Evolutionary conservation across 2,797 vertebrate species (phyloP).

Genomic region (Buceros bicornis): DNA sequence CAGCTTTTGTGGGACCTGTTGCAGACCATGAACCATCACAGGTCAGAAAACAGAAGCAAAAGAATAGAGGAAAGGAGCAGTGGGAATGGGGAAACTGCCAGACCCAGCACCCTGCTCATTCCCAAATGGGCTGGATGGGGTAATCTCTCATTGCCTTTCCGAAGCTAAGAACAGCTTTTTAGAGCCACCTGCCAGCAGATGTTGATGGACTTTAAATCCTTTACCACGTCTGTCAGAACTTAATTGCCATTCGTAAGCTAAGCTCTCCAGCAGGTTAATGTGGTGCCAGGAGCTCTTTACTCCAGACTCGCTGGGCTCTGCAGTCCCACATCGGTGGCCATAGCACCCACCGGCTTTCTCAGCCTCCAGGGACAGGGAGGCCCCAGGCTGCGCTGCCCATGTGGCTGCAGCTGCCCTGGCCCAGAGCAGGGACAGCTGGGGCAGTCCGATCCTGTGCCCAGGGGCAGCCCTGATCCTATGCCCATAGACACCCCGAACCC

Average conservation of each 20-base stretch:
- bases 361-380: too few species aligned
- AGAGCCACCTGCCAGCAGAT: background rate
- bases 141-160: background rate
- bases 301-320: rapidly evolving
- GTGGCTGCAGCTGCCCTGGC: rapidly evolving
- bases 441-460: background rate
- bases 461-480: background rate
- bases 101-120: background rate
- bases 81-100: background rate
- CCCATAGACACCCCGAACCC: too few species aligned
- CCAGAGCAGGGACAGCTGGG: rapidly evolving
- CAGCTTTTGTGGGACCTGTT: background rate
- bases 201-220: background rate
- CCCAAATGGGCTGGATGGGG: background rate
- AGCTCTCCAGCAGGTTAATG: background rate
- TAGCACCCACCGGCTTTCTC: rapidly evolving
- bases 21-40: background rate
- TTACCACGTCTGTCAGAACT: background rate
- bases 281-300: background rate
- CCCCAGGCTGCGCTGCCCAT: too few species aligned
- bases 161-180: background rate
- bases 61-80: background rate
- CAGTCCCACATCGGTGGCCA: rapidly evolving
- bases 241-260: background rate
- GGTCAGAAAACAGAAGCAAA: background rate